Evolutionary conservation across 2,888 invertebrate species (phyloP), one percentile per base, ranked within the genome.

Genomic region (Margaritifera margaritifera): DNA sequence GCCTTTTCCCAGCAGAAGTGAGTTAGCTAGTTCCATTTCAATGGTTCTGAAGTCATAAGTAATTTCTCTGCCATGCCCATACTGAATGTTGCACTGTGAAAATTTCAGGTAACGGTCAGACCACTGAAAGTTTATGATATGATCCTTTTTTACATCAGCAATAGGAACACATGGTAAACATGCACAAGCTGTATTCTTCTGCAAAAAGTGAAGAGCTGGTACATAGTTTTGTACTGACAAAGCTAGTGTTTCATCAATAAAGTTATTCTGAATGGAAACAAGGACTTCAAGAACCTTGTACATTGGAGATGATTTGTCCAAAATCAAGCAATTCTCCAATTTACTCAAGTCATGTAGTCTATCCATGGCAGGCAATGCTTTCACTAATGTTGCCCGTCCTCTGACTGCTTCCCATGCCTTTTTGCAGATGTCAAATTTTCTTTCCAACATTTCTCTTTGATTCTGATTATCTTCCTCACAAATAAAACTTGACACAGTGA

Each of bases 31-130:
- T 22, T 70, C 66, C 54, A 67, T 72, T 69, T 80, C 79, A 52
- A 80, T 78, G 59, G 70, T 71, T 4, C 69, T 54, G 15, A 79
- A 73, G 55, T 80, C 79, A 60, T 76, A 80, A 5, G 27, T 15
- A 8, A 75, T 66, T 24, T 64, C 54, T 53, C 68, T 64, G 20
- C 80, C 78, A 24, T 66, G 27, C 11, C 76, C 77, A 59, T 73
- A 71, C 2, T 20, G 22, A 5, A 76, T 66, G 18, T 72, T 67
- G 67, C 76, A 61, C 53, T 78, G 76, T 53, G 78, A 73, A 55
- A 72, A 74, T 22, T 68, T 60, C 4, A 64, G 52, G 22, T 73
- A 54, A 19, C 60, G 56, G 25, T 71, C 66, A 25, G 66, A 58
- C 72, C 73, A 78, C 0, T 53, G 20, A 20, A 66, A 69, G 1